Evolutionary conservation across 2,888 invertebrate genomes (phyloP).

Genomic region (Pemphredon lugubris): DNA sequence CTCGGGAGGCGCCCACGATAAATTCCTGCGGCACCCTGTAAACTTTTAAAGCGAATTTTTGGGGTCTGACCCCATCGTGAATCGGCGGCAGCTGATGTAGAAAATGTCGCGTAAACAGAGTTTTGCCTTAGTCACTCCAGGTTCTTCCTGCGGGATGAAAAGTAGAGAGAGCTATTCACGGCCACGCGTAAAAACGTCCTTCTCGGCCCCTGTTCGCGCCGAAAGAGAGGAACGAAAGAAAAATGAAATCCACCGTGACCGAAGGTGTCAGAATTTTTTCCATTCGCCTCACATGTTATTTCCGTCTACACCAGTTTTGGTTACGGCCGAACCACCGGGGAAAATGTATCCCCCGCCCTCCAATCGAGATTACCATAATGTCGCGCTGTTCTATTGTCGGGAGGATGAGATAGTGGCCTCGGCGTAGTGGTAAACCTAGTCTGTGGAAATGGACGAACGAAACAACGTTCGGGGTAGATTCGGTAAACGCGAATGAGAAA

Average conservation of each 20-base stretch:
- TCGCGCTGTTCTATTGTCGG: too few relatives aligned
- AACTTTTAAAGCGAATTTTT: conserved; percentile 59
- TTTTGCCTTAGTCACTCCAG: conserved; percentile 25
- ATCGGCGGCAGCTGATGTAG: conserved; percentile 41
- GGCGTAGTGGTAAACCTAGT: neutral
- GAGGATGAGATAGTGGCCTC: too few relatives aligned
- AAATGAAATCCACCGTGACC: conserved; percentile 7
- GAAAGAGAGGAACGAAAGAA: conserved; percentile 9
- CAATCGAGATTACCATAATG: neutral
- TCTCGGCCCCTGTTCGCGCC: conserved; percentile 5
- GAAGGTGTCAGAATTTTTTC: neutral
- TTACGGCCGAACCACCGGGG: neutral
- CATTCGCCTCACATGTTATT: conserved; percentile 1
- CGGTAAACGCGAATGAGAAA: neutral
- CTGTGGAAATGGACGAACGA: too few relatives aligned
- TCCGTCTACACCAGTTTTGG: neutral
- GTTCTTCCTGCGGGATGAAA: conserved; percentile 8
- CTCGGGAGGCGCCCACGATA: conserved; percentile 55
- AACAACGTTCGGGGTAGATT: neutral
- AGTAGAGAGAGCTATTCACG: conserved; percentile 10
- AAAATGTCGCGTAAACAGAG: conserved; percentile 40
- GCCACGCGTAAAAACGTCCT: conserved; percentile 35
- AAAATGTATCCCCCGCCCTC: neutral
- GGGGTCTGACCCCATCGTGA: conserved; percentile 42
- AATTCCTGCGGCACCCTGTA: conserved; percentile 55